Evolutionary conservation across 2,797 vertebrate species (phyloP).

Genomic region (Avahi laniger): DNA sequence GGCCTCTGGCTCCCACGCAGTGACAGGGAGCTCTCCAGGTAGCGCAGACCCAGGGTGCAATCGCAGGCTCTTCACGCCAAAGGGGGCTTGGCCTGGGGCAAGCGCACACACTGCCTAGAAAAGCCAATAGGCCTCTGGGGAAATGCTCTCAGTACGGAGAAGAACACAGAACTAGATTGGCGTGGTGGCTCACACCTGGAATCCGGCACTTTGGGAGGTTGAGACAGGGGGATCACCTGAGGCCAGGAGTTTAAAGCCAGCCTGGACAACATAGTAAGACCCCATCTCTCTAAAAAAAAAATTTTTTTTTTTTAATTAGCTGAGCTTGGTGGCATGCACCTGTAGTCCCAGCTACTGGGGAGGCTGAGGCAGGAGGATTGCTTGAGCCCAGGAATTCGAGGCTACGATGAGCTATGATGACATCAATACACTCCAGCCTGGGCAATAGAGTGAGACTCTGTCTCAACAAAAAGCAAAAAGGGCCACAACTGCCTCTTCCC

Average conservation of each 20-base stretch:
- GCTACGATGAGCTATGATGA: background rate
- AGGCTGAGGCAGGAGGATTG: background rate
- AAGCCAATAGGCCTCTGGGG: accelerated
- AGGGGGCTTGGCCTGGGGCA: background rate
- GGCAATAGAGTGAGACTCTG: background rate
- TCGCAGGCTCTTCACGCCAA: background rate
- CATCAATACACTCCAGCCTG: background rate
- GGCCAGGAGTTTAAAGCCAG: background rate
- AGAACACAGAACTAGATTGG: background rate
- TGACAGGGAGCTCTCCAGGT: background rate
- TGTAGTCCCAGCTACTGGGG: background rate
- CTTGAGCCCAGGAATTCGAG: background rate
- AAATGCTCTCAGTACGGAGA: background rate
- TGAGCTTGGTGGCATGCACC: background rate
- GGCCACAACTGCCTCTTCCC: background rate
- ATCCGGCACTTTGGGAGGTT: background rate
- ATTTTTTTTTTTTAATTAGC: background rate
- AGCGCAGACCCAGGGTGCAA: accelerated
- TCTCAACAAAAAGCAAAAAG: background rate
- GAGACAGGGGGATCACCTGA: background rate
- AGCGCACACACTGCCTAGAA: background rate
- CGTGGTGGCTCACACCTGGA: background rate
- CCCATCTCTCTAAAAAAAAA: background rate
- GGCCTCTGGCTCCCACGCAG: background rate
- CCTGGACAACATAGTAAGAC: background rate